phyloP scores from a whole-genome alignment of 2,113 vertebrate genomes.

The Xenopus borealis region DNA sequence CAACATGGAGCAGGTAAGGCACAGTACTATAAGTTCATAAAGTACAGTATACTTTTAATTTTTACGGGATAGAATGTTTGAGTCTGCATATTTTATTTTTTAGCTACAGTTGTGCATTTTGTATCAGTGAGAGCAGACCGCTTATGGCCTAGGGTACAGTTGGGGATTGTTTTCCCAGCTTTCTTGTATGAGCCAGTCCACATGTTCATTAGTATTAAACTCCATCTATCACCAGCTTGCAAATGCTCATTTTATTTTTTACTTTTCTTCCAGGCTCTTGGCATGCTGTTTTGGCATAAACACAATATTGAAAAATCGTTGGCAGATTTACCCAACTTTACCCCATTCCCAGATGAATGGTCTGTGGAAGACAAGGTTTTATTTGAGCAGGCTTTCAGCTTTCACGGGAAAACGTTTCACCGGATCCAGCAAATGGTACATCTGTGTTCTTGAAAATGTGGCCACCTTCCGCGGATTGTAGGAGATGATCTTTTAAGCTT shows the following conservation, averaged over 20 bases:
- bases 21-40: too few species aligned
- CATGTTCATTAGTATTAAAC: neutral
- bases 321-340: slow-evolving; percentile 94
- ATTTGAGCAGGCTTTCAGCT: slow-evolving; percentile 95
- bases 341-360: slow-evolving; percentile 95
- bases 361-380: slow-evolving; percentile 94
- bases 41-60: too few species aligned
- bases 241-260: slow-evolving; percentile 13
- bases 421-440: slow-evolving; percentile 96
- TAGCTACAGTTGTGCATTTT: too few species aligned
- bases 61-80: too few species aligned
- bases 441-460: neutral
- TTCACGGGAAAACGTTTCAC: slow-evolving; percentile 94
- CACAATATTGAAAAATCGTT: slow-evolving; percentile 94
- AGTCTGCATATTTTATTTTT: too few species aligned
- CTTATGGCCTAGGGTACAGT: too few species aligned
- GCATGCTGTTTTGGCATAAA: slow-evolving; percentile 98
- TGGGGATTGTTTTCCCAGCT: neutral
- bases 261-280: slow-evolving; percentile 76
- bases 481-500: neutral
- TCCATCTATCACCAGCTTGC: neutral
- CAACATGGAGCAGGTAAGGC: slow-evolving; percentile 93
- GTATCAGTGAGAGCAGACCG: too few species aligned
- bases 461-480: neutral
- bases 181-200: neutral